These are phyloP conservation scores for Loripinus fragilis DNA, from an alignment of 2,888 invertebrate species.

Conservation along the genomic window DNA sequence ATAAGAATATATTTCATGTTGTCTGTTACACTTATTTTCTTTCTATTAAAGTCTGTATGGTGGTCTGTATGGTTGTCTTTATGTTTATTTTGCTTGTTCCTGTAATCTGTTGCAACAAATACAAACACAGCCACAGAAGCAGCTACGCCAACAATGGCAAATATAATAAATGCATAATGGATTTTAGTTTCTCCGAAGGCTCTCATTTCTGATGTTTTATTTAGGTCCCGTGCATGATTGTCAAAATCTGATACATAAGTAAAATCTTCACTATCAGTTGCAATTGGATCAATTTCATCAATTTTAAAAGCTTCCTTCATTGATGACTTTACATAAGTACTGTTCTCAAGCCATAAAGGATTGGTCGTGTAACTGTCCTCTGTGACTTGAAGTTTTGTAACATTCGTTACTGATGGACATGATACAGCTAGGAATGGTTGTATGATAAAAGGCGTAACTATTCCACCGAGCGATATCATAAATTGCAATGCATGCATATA, in stretches of 20 bases:
- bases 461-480: slow-evolving; percentile 1
- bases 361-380: too few relatives aligned
- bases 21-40: background rate
- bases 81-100: background rate
- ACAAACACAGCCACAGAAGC: background rate
- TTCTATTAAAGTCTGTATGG: background rate
- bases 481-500: slow-evolving; percentile 11
- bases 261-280: too few relatives aligned
- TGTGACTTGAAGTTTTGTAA: background rate
- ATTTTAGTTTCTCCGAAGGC: background rate
- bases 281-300: too few relatives aligned
- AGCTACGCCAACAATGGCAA: background rate
- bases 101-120: background rate
- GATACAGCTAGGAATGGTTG: background rate
- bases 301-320: too few relatives aligned
- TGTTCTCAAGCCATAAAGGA: too few relatives aligned
- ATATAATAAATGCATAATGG: slow-evolving; percentile 9
- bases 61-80: background rate
- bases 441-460: slow-evolving; percentile 1
- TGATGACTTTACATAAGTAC: too few relatives aligned
- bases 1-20: background rate
- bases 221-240: too few relatives aligned
- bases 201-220: too few relatives aligned
- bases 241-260: too few relatives aligned
- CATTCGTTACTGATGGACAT: background rate